Conservation (phyloP, 2,888 invertebrate genomes). For the Apocheima hispidaria region DNA sequence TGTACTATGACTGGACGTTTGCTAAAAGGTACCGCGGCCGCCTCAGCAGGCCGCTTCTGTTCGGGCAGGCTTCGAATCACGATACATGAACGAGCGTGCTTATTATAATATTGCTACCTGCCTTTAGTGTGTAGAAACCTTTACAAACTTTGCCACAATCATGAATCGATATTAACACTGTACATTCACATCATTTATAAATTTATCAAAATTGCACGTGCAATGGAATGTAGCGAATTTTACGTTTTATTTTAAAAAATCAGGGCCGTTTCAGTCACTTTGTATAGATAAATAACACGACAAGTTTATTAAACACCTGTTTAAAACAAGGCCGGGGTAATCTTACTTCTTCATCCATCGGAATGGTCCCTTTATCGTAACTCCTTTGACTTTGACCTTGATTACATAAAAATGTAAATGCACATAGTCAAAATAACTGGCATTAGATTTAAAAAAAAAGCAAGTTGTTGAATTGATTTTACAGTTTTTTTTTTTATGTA, state of each 20-base stretch:
- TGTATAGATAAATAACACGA: neutral
- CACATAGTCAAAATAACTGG: no score
- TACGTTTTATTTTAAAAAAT: conserved; percentile 1
- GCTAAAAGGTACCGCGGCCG: no score
- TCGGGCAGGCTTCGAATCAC: no score
- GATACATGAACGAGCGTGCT: no score
- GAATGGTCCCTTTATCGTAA: conserved; percentile 13
- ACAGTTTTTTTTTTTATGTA: no score
- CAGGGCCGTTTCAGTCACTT: conserved; percentile 3
- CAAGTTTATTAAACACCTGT: conserved; percentile 1
- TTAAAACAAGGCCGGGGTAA: conserved; percentile 4
- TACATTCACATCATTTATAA: neutral
- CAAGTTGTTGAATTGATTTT: neutral
- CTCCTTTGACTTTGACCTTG: neutral
- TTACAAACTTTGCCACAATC: no score
- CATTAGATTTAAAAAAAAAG: no score
- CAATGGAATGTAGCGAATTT: conserved; percentile 5
- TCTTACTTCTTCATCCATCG: neutral
- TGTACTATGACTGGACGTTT: no score
- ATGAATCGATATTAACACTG: neutral
- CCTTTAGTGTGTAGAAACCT: no score
- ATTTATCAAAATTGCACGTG: neutral
- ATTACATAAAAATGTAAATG: neutral
- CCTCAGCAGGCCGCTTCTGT: no score
- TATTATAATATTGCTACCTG: no score